Base-by-base conservation (phyloP, 2,113 vertebrate genomes). In the Pseudorhombus dupliciocellatus region DNA sequence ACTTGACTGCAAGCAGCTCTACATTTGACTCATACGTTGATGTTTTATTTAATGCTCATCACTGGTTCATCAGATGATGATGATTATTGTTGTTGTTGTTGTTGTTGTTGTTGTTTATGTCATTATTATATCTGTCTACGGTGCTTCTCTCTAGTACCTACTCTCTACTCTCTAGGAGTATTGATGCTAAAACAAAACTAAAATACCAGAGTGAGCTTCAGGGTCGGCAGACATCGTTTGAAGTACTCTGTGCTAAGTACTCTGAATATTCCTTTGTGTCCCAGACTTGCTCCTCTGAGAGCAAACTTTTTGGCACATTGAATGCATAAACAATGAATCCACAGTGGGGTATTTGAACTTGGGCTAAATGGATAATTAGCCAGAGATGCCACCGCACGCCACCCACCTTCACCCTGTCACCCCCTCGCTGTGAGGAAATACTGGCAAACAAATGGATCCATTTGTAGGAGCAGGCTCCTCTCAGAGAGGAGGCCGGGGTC, bases 281-380 rank as follows among this genome's bases (percentile, higher is more conserved):
- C 8, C 9, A 9, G 31, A 7, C 31, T 34, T 34, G 1, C 31
- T 8, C 9, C 24, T 58, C 69, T 61, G 28, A 26, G 64, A 62
- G 42, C 55, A 67, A 44, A 83, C 65, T 46, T 75, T 80, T 81
- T 77, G 73, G 46, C 77, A 56, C 40, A 37, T 70, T 1, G 24
- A 58, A 71, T 42, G 67, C 76, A 72, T 80, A 71, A 87, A 79
- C 75, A 79, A 66, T 73, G 60, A 81, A 72, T 81, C 66, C 70
- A 71, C 79, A 75, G 78, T 84, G 25, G 78, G 52, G 60, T 74
- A 77, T 85, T 87, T 89, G 79, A 84, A 87, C 73, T 84, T 81
- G 83, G 77, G 79, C 78, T 82, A 88, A 85, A 88, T 84, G 80
- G 67, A 89, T 90, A 83, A 88, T 90, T 88, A 85, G 34, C 34